phyloP scores from a whole-genome alignment of 2,888 invertebrate genomes.

The Dascillus cervinus region DNA sequence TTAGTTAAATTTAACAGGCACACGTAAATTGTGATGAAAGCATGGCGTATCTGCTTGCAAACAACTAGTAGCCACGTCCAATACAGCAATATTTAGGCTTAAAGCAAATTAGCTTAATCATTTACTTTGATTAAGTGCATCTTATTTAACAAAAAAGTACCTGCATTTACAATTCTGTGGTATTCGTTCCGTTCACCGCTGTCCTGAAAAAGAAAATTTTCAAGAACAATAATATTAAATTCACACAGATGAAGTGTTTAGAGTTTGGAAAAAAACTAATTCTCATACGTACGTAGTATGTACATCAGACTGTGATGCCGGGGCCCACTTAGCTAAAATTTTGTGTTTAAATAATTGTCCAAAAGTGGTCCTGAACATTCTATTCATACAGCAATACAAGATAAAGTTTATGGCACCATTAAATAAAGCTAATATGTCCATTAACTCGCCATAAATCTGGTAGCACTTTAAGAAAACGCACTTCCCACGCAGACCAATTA shows the following conservation, averaged over 20 bases:
- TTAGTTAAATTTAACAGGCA: too few relatives aligned
- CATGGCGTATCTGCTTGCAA: too few relatives aligned
- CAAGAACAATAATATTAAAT: constrained; percentile 9
- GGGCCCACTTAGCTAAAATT: constrained; percentile 52
- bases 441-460: constrained; percentile 71
- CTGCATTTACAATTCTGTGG: constrained; percentile 17
- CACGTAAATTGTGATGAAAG: too few relatives aligned
- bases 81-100: too few relatives aligned
- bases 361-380: constrained; percentile 81
- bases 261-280: constrained; percentile 9
- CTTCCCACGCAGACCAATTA: constrained; percentile 56
- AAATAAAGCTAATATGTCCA: constrained; percentile 83
- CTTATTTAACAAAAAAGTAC: too few relatives aligned
- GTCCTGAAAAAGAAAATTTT: constrained; percentile 20
- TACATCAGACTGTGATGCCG: constrained; percentile 53
- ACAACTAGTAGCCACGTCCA: too few relatives aligned
- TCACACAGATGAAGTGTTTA: constrained; percentile 3
- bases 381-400: constrained; percentile 88
- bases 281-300: constrained; percentile 57
- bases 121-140: too few relatives aligned
- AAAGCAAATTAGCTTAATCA: too few relatives aligned
- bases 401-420: constrained; percentile 93
- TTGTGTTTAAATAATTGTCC: constrained; percentile 59
- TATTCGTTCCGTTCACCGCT: constrained; percentile 15
- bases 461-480: constrained; percentile 77